Conservation (phyloP, 2,113 vertebrate genomes). For the Ptychochromis oligacanthus region DNA sequence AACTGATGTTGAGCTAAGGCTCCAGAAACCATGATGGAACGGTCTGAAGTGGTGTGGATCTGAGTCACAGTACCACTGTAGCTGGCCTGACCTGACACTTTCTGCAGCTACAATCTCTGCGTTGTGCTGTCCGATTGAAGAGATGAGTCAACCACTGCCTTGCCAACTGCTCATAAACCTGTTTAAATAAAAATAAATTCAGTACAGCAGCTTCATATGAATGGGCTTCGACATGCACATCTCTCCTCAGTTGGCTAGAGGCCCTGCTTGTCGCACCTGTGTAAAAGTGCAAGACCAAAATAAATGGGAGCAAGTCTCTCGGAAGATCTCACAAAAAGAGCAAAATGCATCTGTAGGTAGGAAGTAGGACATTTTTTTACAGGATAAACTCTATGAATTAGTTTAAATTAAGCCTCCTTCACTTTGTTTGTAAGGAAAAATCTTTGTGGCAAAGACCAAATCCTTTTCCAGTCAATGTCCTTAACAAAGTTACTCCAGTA, state of each 20-base stretch:
- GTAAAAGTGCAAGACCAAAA: background rate
- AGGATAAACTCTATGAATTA: background rate
- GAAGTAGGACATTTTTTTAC: no score
- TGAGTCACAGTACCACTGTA: accelerated
- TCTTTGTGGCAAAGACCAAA: background rate
- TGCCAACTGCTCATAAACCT: accelerated
- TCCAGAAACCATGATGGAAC: background rate
- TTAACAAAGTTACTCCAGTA: background rate
- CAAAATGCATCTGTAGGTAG: background rate
- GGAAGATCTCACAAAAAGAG: background rate
- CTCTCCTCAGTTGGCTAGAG: no score
- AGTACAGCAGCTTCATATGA: background rate
- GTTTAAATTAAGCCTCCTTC: background rate
- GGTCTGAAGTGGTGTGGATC: background rate
- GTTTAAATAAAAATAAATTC: background rate
- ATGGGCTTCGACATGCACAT: accelerated
- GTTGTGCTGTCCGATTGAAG: accelerated
- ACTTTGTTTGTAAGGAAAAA: no score
- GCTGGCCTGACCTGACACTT: background rate
- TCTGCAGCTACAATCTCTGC: accelerated
- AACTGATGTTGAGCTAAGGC: background rate
- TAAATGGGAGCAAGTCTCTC: no score
- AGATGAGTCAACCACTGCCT: background rate
- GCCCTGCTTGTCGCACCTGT: no score
- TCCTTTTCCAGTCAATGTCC: background rate